Evolutionary conservation across 2,888 invertebrate genomes (phyloP), one percentile per base, ranked within the genome.

Genomic region (Amblyteles armatorius): DNA sequence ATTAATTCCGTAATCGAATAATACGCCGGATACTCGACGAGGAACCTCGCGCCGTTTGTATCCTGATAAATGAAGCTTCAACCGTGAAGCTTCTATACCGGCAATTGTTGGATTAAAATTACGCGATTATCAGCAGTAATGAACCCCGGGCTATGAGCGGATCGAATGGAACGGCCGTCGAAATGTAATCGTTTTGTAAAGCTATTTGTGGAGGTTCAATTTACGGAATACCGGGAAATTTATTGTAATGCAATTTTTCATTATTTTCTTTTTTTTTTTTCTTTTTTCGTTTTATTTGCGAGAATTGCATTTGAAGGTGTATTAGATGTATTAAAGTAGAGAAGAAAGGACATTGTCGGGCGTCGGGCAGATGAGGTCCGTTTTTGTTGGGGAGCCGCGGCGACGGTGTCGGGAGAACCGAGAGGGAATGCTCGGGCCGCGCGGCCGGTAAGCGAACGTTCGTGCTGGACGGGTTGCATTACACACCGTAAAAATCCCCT

Each of bases 401-500:
- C 22, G 44, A 68, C 19, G 5, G 68, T 6, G 60, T 60, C 67
- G 19, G 33, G 72, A 60, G 60, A 33, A 3, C 36, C 29, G 19
- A 33, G 36, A 11, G 19, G 57, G 57, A 26, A 19, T 19, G 52
- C 29, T 29, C 29, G 29, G 29, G 29, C 29, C 55, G 55, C 55
- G 9, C 22, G 57, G 26, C 52, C 63, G 60, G 83, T 79, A 79
- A 83, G 83, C 83, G 69, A 83, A 74, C 50, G 72, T 79, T 79
- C 71, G 74, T 76, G 78, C 77, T 40, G 67, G 29, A 69, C 67
- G 67, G 74, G 83, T 87, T 88, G 84, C 86, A 85, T 89, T 87
- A 88, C 83, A 83, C 67, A 82, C 87, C 87, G 88, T 89, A 89
- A 90, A 89, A 89, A 88, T 89, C 87, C 82, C 83, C 82, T 82